Base-by-base conservation (phyloP, 2,797 vertebrate genomes). In the Cyprinella venusta region DNA sequence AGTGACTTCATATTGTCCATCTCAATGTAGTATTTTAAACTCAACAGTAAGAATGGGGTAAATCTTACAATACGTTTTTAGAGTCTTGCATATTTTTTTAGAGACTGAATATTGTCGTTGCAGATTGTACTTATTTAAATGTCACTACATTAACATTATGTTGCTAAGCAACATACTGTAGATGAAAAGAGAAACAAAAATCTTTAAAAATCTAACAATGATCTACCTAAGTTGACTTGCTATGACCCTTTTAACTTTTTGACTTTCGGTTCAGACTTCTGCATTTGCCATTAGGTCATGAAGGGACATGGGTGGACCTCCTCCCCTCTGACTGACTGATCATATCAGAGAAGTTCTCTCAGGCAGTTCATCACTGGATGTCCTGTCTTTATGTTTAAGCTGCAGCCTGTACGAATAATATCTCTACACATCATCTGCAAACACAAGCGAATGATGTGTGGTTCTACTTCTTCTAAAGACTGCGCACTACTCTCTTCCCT, bases 201-300 rank as follows among this genome's bases (percentile, higher is more conserved):
- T 36, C 63, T 65, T 61, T 15, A 15, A 61, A 16, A 63, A 63
- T 63, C 26, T 16, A 8, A 6, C 59, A 30, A 15, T 15, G 45
- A 15, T 48, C 45, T 48, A 48, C 45, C 42, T 81, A 40, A 16
- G 9, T 65, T 6, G 45, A 65, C 42, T 15, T 36, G 18, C 24
- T 36, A 24, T 56, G 38, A 33, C 38, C 67, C 38, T 38, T 42
- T 70, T 9, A 52, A 70, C 50, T 9, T 26, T 68, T 79, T 42
- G 54, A 61, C 24, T 61, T 69, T 81, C 36, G 36, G n/a, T 68
- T 65, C 6, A 45, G n/a, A 63, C 69, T 81, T 72, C 52, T 81
- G 70, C 45, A 63, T 81, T 64, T 74, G 56, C 50, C 40, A 64
- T 64, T 72, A 64, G 56, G 24, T 8, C 12, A 8, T 42, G 16